phyloP scores from a whole-genome alignment of 2,797 vertebrate genomes.

The Sebastes oblongus region DNA sequence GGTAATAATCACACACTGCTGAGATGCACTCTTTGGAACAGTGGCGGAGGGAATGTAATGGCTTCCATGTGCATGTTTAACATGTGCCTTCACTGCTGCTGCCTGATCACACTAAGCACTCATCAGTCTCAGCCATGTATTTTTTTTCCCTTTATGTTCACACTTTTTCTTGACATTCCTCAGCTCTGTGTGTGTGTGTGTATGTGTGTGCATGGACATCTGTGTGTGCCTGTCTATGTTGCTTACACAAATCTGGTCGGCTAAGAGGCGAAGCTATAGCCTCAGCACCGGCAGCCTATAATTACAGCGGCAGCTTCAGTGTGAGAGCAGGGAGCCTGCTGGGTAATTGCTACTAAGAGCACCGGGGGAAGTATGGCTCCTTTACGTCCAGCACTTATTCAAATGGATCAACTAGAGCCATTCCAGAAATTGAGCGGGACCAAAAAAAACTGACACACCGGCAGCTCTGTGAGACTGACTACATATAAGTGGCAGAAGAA shows the following conservation, averaged over 20 bases:
- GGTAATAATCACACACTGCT: slow-evolving; percentile 40
- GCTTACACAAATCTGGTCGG: slow-evolving; percentile 42
- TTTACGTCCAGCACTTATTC: slow-evolving; percentile 66
- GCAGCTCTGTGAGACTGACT: slow-evolving; percentile 20
- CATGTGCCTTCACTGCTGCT: slow-evolving; percentile 26
- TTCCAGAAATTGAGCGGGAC: slow-evolving; percentile 24
- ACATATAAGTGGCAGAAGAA: slow-evolving; percentile 6
- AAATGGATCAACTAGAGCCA: slow-evolving; percentile 52
- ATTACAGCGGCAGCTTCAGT: slow-evolving; percentile 71
- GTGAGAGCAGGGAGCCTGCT: slow-evolving; percentile 63
- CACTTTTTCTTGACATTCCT: slow-evolving; percentile 25
- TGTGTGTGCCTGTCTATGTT: slow-evolving; percentile 4
- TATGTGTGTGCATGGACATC: neutral
- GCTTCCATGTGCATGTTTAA: slow-evolving; percentile 49
- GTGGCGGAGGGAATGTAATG: slow-evolving; percentile 34
- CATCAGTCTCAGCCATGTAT: neutral
- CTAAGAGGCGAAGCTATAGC: slow-evolving; percentile 43
- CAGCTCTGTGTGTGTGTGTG: neutral
- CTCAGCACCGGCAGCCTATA: slow-evolving; percentile 60
- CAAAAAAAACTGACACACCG: neutral
- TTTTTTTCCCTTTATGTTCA: slow-evolving; percentile 8
- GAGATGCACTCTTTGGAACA: slow-evolving; percentile 42
- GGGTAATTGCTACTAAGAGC: slow-evolving; percentile 75
- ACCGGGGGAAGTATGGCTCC: slow-evolving; percentile 66
- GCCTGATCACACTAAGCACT: slow-evolving; percentile 7